Conservation (phyloP, 2,113 vertebrate genomes). For the Anhinga anhinga region DNA sequence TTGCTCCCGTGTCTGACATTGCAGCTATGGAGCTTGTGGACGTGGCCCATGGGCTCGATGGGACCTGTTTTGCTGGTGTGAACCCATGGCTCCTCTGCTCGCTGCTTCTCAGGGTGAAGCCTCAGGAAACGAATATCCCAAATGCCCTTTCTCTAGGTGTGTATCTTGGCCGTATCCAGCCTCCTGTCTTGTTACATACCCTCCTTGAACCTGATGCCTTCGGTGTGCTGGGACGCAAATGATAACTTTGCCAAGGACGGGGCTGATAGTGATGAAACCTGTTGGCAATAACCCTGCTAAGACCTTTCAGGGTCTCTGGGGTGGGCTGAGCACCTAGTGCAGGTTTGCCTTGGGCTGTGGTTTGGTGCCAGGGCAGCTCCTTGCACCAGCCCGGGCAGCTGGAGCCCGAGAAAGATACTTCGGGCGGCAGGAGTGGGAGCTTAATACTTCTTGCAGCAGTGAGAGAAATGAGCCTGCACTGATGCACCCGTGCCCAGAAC, state of each 20-base stretch:
- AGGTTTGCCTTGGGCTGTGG: background rate
- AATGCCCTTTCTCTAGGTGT: background rate
- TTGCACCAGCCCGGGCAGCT: background rate
- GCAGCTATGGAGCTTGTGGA: background rate
- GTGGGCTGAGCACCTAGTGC: fast-evolving
- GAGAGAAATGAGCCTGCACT: background rate
- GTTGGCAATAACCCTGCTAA: background rate
- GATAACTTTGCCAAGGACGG: background rate
- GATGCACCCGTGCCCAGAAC: fast-evolving
- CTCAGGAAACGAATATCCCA: fast-evolving
- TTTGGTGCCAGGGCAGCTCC: background rate
- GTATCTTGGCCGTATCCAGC: background rate
- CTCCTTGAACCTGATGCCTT: fast-evolving
- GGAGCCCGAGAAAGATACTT: background rate
- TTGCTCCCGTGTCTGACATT: fast-evolving
- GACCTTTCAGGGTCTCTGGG: background rate
- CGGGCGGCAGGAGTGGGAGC: background rate
- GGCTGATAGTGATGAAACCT: background rate
- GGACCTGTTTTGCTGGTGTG: background rate
- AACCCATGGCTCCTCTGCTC: background rate
- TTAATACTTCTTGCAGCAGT: background rate
- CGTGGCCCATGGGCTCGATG: fast-evolving
- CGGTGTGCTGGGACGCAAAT: fast-evolving
- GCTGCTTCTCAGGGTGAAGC: background rate
- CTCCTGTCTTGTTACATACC: fast-evolving